Evolutionary conservation across 1,140 invertebrate genomes (phyloP).

Genomic region (Telenomus remus): DNA sequence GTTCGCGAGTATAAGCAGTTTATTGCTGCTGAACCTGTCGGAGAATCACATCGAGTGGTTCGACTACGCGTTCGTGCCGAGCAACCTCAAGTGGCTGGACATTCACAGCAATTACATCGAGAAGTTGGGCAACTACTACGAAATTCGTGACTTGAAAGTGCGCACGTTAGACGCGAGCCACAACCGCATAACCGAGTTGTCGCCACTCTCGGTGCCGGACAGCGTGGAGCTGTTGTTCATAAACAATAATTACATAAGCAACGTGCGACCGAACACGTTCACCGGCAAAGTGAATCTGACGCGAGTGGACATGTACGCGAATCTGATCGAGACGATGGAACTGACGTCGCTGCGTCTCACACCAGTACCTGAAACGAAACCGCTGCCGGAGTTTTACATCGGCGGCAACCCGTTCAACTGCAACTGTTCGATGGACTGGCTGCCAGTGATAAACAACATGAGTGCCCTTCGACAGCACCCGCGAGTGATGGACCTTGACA

Average conservation of each 20-base stretch:
- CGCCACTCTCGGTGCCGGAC: slow-evolving; percentile 88
- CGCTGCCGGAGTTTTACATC: slow-evolving; percentile 89
- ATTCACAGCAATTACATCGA: slow-evolving; percentile 92
- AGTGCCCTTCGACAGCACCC: slow-evolving; percentile 87
- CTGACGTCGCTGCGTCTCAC: slow-evolving; percentile 85
- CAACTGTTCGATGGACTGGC: slow-evolving; percentile 94
- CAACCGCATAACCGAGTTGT: slow-evolving; percentile 88
- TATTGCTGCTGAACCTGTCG: slow-evolving; percentile 91
- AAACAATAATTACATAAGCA: slow-evolving; percentile 90
- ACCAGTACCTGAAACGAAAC: slow-evolving; percentile 81
- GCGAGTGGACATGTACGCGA: slow-evolving; percentile 91
- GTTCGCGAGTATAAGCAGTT: slow-evolving; percentile 85
- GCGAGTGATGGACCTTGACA: slow-evolving; percentile 89
- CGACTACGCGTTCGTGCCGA: slow-evolving; percentile 91
- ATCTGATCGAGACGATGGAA: slow-evolving; percentile 88
- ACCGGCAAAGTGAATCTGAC: slow-evolving; percentile 88
- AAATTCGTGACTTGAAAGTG: slow-evolving; percentile 81
- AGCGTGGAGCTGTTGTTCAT: slow-evolving; percentile 91
- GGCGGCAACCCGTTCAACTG: slow-evolving; percentile 93
- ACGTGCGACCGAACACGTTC: slow-evolving; percentile 88
- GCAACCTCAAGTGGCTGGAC: slow-evolving; percentile 91
- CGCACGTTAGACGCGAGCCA: slow-evolving; percentile 91
- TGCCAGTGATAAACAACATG: slow-evolving; percentile 90
- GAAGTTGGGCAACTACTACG: slow-evolving; percentile 89
- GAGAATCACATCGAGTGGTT: slow-evolving; percentile 94